phyloP scores from a whole-genome alignment of 2,113 vertebrate species.

The Turnix velox region DNA sequence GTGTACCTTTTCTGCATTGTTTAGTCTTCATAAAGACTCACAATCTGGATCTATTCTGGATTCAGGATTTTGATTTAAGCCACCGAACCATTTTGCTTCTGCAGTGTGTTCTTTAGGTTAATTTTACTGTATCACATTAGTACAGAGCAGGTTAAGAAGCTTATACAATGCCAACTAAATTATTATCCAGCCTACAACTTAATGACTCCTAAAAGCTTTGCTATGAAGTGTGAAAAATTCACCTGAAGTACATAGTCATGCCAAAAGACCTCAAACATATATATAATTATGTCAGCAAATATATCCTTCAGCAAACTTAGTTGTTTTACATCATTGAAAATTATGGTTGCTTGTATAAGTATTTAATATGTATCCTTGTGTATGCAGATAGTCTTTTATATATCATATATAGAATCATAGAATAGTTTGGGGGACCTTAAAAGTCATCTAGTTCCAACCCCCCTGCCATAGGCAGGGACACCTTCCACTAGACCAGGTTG shows the following conservation, averaged over 20 bases:
- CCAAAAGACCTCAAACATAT: constrained; percentile 3
- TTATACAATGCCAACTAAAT: neutral
- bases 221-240: constrained; percentile 49
- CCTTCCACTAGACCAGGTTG: too few relatives aligned
- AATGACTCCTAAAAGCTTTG: constrained; percentile 9
- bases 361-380: neutral
- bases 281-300: constrained; percentile 32
- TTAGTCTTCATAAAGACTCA: neutral
- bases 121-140: constrained; percentile 5
- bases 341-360: neutral
- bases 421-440: too few relatives aligned
- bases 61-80: neutral
- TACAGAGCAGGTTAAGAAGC: constrained; percentile 1
- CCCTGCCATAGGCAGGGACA: too few relatives aligned
- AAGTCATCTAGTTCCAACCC: too few relatives aligned
- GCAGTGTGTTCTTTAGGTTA: constrained; percentile 5
- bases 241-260: constrained; percentile 20
- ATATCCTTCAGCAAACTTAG: constrained; percentile 6
- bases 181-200: neutral
- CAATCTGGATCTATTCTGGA: neutral
- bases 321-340: constrained; percentile 39
- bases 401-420: too few relatives aligned
- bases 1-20: neutral
- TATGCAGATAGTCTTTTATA: neutral
- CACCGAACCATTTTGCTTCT: neutral